These are phyloP conservation scores for Istiophorus platypterus DNA, from an alignment of 2,113 vertebrate species.

Conservation along the genomic window DNA sequence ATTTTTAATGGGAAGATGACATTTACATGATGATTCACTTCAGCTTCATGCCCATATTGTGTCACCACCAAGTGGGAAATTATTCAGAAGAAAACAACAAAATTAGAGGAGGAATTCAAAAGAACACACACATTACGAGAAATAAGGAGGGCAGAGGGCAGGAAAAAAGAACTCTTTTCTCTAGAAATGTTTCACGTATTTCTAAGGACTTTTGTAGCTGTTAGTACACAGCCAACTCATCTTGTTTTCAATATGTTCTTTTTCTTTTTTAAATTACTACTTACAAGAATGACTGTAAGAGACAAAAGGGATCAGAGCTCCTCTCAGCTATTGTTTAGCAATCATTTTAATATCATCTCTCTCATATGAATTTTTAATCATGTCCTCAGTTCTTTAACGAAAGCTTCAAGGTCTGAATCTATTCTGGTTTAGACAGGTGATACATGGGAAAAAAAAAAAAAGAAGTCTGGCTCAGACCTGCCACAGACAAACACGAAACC, in stretches of 20 bases:
- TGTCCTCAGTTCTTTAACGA: background rate
- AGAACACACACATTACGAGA: constrained; percentile 14
- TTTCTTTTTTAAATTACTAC: constrained; percentile 7
- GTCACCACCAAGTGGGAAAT: constrained; percentile 2
- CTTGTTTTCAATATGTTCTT: background rate
- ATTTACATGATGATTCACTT: constrained; percentile 43
- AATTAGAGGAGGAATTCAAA: constrained; percentile 23
- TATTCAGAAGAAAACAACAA: constrained; percentile 36
- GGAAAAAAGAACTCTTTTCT: background rate
- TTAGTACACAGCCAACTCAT: background rate
- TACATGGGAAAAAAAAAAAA: constrained; percentile 10
- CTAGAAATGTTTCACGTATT: background rate
- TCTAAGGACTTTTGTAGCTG: background rate
- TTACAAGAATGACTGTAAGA: background rate
- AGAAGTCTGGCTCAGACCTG: constrained; percentile 40
- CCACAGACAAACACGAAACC: constrained; percentile 71
- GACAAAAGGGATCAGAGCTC: background rate
- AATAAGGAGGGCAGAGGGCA: constrained; percentile 11
- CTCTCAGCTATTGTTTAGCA: constrained; percentile 1
- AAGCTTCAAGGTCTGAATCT: constrained; percentile 22
- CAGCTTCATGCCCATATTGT: constrained; percentile 5
- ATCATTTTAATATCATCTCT: constrained; percentile 2
- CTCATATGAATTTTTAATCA: background rate
- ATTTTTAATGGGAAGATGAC: constrained; percentile 20
- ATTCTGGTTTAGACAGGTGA: constrained; percentile 47